Evolutionary conservation across 92 coral and sea anemone species (phyloP), one percentile per base, ranked within the genome.

Genomic region (Palythoa grandiflora): DNA sequence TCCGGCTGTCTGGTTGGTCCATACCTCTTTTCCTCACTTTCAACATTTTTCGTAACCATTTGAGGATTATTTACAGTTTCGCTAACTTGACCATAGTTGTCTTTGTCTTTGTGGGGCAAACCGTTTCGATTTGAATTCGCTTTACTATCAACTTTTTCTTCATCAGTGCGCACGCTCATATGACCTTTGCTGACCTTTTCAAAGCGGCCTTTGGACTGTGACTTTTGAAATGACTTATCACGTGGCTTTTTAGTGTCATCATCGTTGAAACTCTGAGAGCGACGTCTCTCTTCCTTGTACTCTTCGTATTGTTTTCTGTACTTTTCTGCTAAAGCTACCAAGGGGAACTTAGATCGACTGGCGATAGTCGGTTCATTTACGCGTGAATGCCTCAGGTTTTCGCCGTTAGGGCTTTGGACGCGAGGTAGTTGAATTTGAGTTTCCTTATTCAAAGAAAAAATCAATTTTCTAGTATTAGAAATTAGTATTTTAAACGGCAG

Each of bases 291-390:
- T 21, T 88, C 73, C 44, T 89, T 80, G 65, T 83, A 80, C 40
- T 83, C 91, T 78, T 86, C 88, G 20, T 86, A 84, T 76, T 95
- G 94, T 19, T 84, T 80, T 38, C 93, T 71, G 90, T 93, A 95
- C 61, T 95, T 95, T 76, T 95, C 96, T 9, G 96, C 94, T 21
- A 95, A 85, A 55, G 92, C 91, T 74, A 91, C 90, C 68, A 94
- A 73, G 21, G 93, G 93, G 61, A 89, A 91, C 7, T 85, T 79
- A 6, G 92, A 53, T 2, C 81, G 83, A 36, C 55, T 44, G 47
- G 37, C 77, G 28, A 71, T 61, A 9, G 87, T 79, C 55, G 91
- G 85, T 13, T 87, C 80, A 10, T 77, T 54, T 37, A 89, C 87
- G 55, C 86, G 53, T 38, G 72, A 75, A 50, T 75, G 68, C 19